phyloP scores from a whole-genome alignment of 2,113 vertebrate genomes.

The Pogona vitticeps region DNA sequence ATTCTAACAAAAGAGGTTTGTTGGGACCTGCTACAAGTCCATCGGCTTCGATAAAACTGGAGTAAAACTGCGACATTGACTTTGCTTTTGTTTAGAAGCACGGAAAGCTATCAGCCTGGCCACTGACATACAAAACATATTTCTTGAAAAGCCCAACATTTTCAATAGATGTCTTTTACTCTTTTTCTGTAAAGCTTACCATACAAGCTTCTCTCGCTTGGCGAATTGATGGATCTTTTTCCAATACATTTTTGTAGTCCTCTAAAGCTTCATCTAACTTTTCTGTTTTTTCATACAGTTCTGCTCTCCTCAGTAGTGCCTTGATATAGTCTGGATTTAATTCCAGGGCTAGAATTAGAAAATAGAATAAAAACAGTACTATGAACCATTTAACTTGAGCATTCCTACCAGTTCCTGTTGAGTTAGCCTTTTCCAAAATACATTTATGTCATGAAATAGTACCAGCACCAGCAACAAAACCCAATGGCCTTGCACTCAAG shows the following conservation, averaged over 20 bases:
- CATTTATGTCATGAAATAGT: background rate
- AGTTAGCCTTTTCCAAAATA: background rate
- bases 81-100: background rate
- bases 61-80: background rate
- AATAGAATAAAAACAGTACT: constrained; percentile 29
- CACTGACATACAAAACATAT: background rate
- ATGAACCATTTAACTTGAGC: background rate
- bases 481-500: background rate
- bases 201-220: constrained; percentile 89
- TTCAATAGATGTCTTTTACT: background rate
- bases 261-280: constrained; percentile 95
- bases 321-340: constrained; percentile 88
- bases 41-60: background rate
- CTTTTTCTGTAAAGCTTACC: constrained; percentile 71
- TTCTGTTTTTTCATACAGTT: constrained; percentile 92
- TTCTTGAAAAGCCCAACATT: background rate
- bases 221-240: constrained; percentile 83
- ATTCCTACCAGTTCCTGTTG: background rate
- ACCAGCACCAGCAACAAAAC: background rate
- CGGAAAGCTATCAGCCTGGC: background rate
- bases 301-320: constrained; percentile 89
- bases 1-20: background rate
- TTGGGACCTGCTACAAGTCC: background rate
- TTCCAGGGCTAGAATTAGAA: constrained; percentile 79
- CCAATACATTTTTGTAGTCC: constrained; percentile 88